Evolutionary conservation across 1,140 invertebrate genomes (phyloP).

Genomic region (Drosophila novamexicana): DNA sequence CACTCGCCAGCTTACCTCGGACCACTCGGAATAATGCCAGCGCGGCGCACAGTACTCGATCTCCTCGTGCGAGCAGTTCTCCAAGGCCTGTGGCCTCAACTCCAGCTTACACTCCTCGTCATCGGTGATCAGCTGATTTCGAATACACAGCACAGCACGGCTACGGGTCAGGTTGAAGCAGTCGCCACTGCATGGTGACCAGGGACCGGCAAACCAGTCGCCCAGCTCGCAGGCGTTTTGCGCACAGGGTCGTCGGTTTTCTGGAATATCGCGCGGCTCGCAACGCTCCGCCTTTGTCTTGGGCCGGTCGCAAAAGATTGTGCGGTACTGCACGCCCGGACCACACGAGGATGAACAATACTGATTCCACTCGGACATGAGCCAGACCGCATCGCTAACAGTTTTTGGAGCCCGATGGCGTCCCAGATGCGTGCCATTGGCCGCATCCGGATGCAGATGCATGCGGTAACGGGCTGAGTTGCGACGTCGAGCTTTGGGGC

Average conservation of each 20-base stretch:
- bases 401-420: conserved; percentile 52
- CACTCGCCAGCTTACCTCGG: conserved; percentile 82
- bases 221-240: conserved; percentile 86
- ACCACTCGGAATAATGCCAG: conserved; percentile 88
- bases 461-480: conserved; percentile 58
- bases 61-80: conserved; percentile 85
- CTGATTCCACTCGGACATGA: conserved; percentile 83
- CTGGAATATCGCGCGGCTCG: conserved; percentile 87
- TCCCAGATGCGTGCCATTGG: conserved; percentile 43
- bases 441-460: conserved; percentile 15
- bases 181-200: conserved; percentile 86
- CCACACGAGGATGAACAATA: conserved; percentile 78
- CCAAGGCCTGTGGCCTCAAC: conserved; percentile 59
- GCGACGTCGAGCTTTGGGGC: conserved; percentile 66
- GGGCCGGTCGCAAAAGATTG: conserved; percentile 81
- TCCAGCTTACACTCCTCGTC: conserved; percentile 83
- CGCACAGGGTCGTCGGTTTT: conserved; percentile 87
- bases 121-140: conserved; percentile 84
- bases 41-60: conserved; percentile 85
- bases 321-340: conserved; percentile 73
- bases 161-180: conserved; percentile 85
- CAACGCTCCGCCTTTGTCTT: conserved; percentile 85
- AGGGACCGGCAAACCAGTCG: conserved; percentile 89
- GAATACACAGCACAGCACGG: conserved; percentile 84
- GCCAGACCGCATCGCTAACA: conserved; percentile 60